Percentiles rank a stretch among this genome's conserved stretches.
Evolutionary conservation across 2,888 invertebrate genomes (phyloP).

Genomic region (Strigamia maritima): DNA sequence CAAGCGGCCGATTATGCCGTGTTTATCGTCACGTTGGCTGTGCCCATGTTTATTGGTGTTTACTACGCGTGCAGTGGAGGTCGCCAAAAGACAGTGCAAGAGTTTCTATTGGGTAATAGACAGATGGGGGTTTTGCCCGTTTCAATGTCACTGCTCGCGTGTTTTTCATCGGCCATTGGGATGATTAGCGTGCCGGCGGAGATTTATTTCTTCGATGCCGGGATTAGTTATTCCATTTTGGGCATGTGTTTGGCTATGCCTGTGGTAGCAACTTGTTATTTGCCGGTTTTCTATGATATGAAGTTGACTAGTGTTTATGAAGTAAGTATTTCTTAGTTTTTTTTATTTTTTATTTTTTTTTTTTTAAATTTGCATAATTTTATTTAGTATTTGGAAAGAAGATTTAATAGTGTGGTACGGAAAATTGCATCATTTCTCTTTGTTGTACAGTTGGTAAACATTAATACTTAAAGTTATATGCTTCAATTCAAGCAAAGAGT

Average conservation of each 20-base stretch:
- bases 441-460: constrained; percentile 33
- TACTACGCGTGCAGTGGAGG: constrained; percentile 76
- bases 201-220: constrained; percentile 82
- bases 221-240: constrained; percentile 57
- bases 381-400: constrained; percentile 40
- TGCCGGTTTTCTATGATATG: constrained; percentile 81
- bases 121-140: constrained; percentile 83
- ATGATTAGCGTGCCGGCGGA: constrained; percentile 86
- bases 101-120: constrained; percentile 70
- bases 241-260: constrained; percentile 51
- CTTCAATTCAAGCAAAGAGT: neutral
- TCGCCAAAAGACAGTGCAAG: constrained; percentile 69
- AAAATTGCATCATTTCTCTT: constrained; percentile 38
- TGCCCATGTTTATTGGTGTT: constrained; percentile 77
- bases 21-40: constrained; percentile 68
- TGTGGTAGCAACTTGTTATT: constrained; percentile 66
- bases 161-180: constrained; percentile 88
- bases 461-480: neutral
- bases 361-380: no score
- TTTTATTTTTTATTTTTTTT: neutral
- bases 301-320: constrained; percentile 81
- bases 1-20: constrained; percentile 67
- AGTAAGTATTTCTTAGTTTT: constrained; percentile 51
- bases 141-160: constrained; percentile 71
- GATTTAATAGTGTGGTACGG: constrained; percentile 35